Base-by-base conservation (phyloP, 1,140 invertebrate genomes). In the Drosophila serrata region DNA sequence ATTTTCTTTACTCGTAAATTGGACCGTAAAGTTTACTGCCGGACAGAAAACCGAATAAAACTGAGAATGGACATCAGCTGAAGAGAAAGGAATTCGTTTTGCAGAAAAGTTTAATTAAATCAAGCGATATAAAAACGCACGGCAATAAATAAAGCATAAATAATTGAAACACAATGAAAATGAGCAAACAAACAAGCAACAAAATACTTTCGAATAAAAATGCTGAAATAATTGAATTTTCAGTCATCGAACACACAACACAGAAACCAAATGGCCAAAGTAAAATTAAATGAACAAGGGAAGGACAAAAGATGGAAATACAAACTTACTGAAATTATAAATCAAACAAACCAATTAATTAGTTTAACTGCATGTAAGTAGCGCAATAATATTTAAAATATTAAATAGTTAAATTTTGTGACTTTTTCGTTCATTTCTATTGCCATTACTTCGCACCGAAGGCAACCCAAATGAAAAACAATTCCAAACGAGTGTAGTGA, bases 351-450 rank as follows among this genome's bases (percentile, higher is more conserved):
- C 51, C 49, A 58, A 79, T 55, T 53, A 65, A 69, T 51, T 82
- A 77, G 56, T 22, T 58, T 88, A 68, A 60, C 56, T 78, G 77
- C 84, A 88, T 90, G 77, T 90, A 88, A 88, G 80, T 88, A 88
- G 80, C 68, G 76, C 84, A 81, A 75, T 55, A 75, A 63, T 78
- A 69, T 45, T 77, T 56, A 58, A 57, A 60, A 75, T 53, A 79
- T 46, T 62, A 39, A 82, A 55, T 68, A 69, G 35, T 49, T 68
- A 61, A 72, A 56, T 61, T 61, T 64, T 63, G 42, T 49, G 58
- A 72, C 31, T 48, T 64, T 35, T 69, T 51, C n/a, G 62, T 84
- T 78, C 27, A 45, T 55, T 67, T 79, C 72, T 39, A 37, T 74
- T 77, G 56, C 75, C 69, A 67, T 9, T 51, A 73, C 61, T 76